Evolutionary conservation across 1,140 invertebrate species (phyloP).

Genomic region (Hylyphantes graminicola): DNA sequence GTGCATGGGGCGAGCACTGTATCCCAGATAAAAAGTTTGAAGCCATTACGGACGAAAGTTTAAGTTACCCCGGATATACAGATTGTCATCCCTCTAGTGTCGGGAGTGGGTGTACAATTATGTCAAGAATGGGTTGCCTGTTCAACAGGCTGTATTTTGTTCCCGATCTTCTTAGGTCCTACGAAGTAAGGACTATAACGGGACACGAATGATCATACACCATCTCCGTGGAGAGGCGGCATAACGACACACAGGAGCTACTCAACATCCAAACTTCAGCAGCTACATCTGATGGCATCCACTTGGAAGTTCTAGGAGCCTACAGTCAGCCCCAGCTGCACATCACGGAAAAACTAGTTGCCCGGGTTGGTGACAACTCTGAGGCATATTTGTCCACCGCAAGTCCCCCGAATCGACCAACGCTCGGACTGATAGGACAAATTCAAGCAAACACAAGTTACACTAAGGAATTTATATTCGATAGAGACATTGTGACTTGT

Average conservation of each 20-base stretch:
- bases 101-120: no score
- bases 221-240: not conserved
- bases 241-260: not conserved
- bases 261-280: not conserved
- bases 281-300: not conserved
- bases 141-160: not conserved
- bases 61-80: not conserved
- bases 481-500: not conserved
- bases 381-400: not conserved
- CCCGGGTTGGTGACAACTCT: no score
- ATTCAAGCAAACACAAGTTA: no score
- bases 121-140: no score
- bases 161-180: not conserved
- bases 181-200: not conserved
- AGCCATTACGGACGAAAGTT: not conserved
- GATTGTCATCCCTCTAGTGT: not conserved
- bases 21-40: not conserved
- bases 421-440: not conserved
- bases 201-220: constrained; percentile 18
- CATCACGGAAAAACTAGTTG: not conserved
- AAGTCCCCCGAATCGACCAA: not conserved
- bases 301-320: not conserved
- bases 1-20: not conserved
- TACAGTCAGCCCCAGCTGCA: not conserved
- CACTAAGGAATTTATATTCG: constrained; percentile 5